A percentile compares a stretch with the other conserved stretches of the same genome.
These are phyloP conservation scores for Cairina moschata DNA, from an alignment of 2,113 vertebrate genomes.

Conservation along the genomic window DNA sequence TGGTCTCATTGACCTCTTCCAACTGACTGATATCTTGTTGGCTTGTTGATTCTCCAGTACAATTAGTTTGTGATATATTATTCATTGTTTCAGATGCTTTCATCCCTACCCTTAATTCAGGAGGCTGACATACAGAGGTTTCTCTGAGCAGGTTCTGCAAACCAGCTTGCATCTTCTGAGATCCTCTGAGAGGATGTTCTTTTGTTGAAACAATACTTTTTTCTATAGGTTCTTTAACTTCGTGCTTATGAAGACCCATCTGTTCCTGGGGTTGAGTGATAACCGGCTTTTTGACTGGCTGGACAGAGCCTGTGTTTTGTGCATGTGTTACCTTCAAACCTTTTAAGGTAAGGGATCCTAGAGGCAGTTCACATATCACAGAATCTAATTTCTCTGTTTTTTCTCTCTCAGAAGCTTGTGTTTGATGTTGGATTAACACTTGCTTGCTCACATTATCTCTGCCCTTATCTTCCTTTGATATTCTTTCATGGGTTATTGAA, in stretches of 20 bases:
- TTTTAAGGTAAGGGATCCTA: background rate
- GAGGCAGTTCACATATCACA: background rate
- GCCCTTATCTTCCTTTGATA: constrained; percentile 25
- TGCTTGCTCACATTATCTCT: constrained; percentile 16
- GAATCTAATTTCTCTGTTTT: constrained; percentile 50
- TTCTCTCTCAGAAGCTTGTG: background rate
- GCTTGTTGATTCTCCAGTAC: background rate
- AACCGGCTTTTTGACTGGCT: background rate
- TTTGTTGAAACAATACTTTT: constrained; percentile 33
- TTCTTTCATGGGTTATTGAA: background rate
- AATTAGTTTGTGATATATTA: background rate
- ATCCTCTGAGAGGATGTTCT: background rate
- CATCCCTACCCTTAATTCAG: background rate
- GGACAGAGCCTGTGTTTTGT: constrained; percentile 45
- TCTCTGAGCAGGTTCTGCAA: background rate
- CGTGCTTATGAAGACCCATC: background rate
- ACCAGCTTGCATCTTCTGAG: background rate
- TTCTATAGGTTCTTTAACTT: constrained; percentile 35
- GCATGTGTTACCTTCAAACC: constrained; percentile 42
- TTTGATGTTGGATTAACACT: background rate
- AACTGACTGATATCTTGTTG: background rate
- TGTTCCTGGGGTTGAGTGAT: constrained; percentile 11
- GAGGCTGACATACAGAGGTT: background rate
- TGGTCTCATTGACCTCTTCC: constrained; percentile 46
- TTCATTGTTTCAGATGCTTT: background rate